These are phyloP conservation scores for Elysia crispata DNA, from an alignment of 2,888 invertebrate species.

Conservation along the genomic window DNA sequence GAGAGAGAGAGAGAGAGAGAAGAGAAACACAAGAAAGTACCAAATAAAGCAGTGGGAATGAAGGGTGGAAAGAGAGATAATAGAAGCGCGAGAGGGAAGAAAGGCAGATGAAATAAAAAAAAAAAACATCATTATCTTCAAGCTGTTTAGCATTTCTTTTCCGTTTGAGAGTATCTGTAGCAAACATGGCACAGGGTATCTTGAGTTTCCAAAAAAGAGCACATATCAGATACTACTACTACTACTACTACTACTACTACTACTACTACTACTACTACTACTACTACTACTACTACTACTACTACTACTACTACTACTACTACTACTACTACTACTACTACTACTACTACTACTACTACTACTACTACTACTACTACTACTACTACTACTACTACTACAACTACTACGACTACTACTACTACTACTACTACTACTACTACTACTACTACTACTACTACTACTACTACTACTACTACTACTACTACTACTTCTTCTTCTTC, in stretches of 20 bases:
- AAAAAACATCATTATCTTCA: constrained; percentile 13
- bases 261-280: background rate
- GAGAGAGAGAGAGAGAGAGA: constrained; percentile 20
- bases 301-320: background rate
- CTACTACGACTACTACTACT: too few relatives aligned
- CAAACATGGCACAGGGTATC: background rate
- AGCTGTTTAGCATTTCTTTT: background rate
- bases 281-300: constrained; percentile 14
- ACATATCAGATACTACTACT: background rate
- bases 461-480: constrained; percentile 1
- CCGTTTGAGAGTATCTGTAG: background rate
- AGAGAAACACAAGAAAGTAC: background rate
- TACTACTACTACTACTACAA: too few relatives aligned
- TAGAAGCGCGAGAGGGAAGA: background rate
- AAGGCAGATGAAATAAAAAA: constrained; percentile 18
- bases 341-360: constrained; percentile 10
- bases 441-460: constrained; percentile 29
- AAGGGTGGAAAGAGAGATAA: constrained; percentile 20
- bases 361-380: constrained; percentile 29
- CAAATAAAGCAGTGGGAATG: background rate
- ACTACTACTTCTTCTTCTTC: too few relatives aligned
- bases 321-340: constrained; percentile 13
- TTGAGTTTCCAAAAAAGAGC: background rate
- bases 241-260: constrained; percentile 6
- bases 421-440: too few relatives aligned